A percentile compares a stretch with the other conserved stretches of the same genome.
Conservation (phyloP, 2,888 invertebrate genomes). For the Heteromyza rotundicornis region DNA sequence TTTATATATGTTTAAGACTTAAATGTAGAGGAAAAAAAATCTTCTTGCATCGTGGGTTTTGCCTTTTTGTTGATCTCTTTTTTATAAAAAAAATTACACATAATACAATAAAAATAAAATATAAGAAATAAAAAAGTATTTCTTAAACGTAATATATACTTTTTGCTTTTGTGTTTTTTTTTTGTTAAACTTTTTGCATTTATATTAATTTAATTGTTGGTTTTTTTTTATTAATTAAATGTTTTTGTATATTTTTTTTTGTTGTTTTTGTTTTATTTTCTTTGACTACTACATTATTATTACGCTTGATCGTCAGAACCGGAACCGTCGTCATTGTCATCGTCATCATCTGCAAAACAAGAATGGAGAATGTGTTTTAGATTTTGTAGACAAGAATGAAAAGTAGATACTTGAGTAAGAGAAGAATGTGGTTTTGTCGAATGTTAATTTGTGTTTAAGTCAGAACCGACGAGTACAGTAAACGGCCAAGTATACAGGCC, state of each 20-base stretch:
- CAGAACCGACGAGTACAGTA: not conserved
- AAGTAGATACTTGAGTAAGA: too few species aligned
- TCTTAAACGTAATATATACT: conserved; percentile 60
- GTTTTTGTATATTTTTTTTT: too few species aligned
- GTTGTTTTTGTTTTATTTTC: too few species aligned
- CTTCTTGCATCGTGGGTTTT: conserved; percentile 46
- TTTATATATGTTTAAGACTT: conserved; percentile 48
- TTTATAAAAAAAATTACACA: conserved; percentile 60
- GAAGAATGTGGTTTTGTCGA: too few species aligned
- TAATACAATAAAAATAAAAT: conserved; percentile 60
- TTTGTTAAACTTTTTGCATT: conserved; percentile 43
- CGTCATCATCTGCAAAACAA: conserved; percentile 56
- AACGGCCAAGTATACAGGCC: not conserved
- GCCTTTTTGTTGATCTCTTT: conserved; percentile 45
- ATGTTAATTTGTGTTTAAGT: too few species aligned
- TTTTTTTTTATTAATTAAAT: conserved; percentile 55
- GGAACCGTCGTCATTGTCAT: conserved; percentile 60
- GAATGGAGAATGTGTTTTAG: too few species aligned
- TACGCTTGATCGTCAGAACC: conserved; percentile 62
- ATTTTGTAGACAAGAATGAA: too few species aligned
- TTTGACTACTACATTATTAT: conserved; percentile 62
- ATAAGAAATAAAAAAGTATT: conserved; percentile 61
- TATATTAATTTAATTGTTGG: conserved; percentile 44
- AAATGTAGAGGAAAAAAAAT: conserved; percentile 46
- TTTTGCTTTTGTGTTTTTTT: conserved; percentile 51